Evolutionary conservation across 1,140 invertebrate genomes (phyloP).

Genomic region (Chironomus tepperi): DNA sequence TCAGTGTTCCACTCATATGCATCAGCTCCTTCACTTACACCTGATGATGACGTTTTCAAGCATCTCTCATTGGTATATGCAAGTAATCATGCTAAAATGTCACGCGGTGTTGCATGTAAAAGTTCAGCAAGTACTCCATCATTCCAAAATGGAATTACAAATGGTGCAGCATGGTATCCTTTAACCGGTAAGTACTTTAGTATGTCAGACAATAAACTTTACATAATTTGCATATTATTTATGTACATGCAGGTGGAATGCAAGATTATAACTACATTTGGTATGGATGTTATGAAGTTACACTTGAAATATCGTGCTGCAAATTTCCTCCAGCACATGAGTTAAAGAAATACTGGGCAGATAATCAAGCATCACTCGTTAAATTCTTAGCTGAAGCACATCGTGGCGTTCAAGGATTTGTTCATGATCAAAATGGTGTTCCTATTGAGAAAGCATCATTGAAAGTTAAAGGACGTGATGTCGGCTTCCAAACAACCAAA

Average conservation of each 20-base stretch:
- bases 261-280: constrained; percentile 98
- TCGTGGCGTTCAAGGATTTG: constrained; percentile 72
- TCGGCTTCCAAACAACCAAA: constrained; percentile 80
- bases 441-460: constrained; percentile 74
- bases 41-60: constrained; percentile 90
- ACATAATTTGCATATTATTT: background rate
- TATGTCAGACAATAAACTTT: too few relatives aligned
- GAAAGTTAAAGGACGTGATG: constrained; percentile 75
- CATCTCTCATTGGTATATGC: constrained; percentile 84
- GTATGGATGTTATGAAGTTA: constrained; percentile 98
- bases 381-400: constrained; percentile 83
- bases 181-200: constrained; percentile 55
- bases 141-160: constrained; percentile 82
- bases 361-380: constrained; percentile 83
- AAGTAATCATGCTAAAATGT: constrained; percentile 80
- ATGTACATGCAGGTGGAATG: constrained; percentile 50
- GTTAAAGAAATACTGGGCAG: constrained; percentile 86
- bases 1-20: constrained; percentile 72
- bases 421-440: constrained; percentile 70
- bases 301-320: constrained; percentile 93
- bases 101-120: constrained; percentile 70
- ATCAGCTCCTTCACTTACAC: constrained; percentile 68
- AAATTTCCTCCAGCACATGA: constrained; percentile 84
- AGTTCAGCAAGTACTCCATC: constrained; percentile 48
- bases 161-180: constrained; percentile 88